Conservation (phyloP, 2,113 vertebrate genomes). For the Gobiocypris rarus region DNA sequence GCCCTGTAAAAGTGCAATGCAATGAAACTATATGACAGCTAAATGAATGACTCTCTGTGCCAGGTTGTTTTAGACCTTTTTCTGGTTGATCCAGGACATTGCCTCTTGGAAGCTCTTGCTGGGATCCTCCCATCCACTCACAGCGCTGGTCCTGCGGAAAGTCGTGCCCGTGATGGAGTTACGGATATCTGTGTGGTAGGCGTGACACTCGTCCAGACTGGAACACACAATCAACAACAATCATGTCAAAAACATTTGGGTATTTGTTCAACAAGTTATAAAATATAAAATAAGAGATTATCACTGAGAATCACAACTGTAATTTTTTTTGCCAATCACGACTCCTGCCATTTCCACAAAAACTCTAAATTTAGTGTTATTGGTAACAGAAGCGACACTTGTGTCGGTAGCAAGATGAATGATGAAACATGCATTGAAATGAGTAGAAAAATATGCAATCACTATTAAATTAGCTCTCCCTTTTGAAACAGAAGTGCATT, state of each 20-base stretch:
- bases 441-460: not conserved
- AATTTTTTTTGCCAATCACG: no score
- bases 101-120: conserved; percentile 82
- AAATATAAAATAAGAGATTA: not conserved
- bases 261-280: not conserved
- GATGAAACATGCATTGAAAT: not conserved
- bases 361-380: no score
- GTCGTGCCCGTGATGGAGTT: conserved; percentile 36
- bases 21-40: not conserved
- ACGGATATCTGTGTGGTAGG: not conserved
- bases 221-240: not conserved
- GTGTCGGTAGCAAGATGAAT: not conserved
- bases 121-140: conserved; percentile 76
- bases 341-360: not conserved
- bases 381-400: not conserved
- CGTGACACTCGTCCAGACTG: not conserved
- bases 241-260: not conserved
- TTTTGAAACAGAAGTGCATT: not conserved
- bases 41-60: not conserved
- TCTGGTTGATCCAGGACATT: conserved; percentile 87
- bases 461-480: not conserved
- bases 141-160: not conserved
- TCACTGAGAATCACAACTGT: not conserved
- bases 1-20: not conserved
- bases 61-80: conserved; percentile 80